Percentiles rank a stretch among this genome's conserved stretches.
phyloP scores from a whole-genome alignment of 2,113 vertebrate species.

The Etia nguti region DNA sequence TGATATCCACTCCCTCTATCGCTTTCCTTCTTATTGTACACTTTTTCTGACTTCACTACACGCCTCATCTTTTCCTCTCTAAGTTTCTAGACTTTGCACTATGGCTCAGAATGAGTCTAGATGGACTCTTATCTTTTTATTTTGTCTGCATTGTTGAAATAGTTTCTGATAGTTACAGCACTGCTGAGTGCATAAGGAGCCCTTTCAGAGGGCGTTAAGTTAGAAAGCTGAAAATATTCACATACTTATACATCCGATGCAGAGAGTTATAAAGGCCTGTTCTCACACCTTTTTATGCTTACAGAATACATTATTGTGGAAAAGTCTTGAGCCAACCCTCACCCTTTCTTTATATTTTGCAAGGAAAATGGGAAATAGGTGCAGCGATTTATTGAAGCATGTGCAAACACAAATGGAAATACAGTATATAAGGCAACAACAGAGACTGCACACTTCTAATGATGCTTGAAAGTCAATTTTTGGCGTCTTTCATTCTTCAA shows the following conservation, averaged over 20 bases:
- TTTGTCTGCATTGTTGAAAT: constrained; percentile 4
- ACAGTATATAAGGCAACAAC: not conserved
- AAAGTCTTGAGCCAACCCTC: not conserved
- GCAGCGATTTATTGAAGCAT: not conserved
- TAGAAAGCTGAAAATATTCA: constrained; percentile 24
- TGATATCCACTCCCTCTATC: not conserved
- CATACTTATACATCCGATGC: not conserved
- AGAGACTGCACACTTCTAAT: not conserved
- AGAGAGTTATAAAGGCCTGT: not conserved
- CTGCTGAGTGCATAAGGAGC: not conserved
- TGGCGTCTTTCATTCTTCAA: not conserved
- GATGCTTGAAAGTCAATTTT: not conserved
- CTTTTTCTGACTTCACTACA: not conserved
- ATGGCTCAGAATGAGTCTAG: not conserved
- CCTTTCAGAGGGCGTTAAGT: constrained; percentile 1
- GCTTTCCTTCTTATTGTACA: not conserved
- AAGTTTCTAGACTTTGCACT: constrained; percentile 6
- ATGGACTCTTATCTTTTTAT: constrained; percentile 2
- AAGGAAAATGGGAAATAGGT: not conserved
- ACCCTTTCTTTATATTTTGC: not conserved
- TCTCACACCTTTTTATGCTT: not conserved
- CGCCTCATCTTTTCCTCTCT: not conserved
- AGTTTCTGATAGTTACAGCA: not conserved
- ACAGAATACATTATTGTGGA: not conserved
- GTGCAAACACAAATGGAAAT: not conserved